Evolutionary conservation across 35 echinoderm and acorn worm genomes (phyloP).

Genomic region (Ophioderma brevispina): DNA sequence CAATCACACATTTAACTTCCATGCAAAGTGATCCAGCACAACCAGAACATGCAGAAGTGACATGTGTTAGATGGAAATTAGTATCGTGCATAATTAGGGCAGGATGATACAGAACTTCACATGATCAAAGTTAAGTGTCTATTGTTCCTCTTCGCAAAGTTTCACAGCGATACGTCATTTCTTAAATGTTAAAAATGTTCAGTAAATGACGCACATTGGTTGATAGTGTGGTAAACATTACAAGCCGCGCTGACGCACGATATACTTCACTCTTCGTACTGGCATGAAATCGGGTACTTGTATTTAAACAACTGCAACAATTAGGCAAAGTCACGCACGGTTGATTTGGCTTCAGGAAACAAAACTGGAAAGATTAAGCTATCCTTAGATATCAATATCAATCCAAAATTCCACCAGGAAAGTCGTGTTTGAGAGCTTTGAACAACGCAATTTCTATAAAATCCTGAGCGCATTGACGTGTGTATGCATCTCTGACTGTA

Average conservation of each 20-base stretch:
- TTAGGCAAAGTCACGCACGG: neutral
- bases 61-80: too few relatives aligned
- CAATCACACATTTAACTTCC: too few relatives aligned
- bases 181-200: neutral
- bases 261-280: neutral
- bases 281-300: neutral
- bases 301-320: neutral
- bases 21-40: too few relatives aligned
- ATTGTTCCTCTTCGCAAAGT: neutral
- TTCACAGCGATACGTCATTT: neutral
- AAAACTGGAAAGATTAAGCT: slow-evolving; percentile 13
- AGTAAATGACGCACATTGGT: neutral
- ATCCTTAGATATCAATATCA: neutral
- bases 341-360: neutral
- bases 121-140: neutral
- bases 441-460: neutral
- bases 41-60: too few relatives aligned
- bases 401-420: neutral
- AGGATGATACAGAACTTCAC: too few relatives aligned
- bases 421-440: neutral
- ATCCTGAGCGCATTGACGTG: neutral
- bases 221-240: neutral
- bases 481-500: neutral
- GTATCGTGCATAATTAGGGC: too few relatives aligned
- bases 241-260: neutral